These are phyloP conservation scores for Dermatemys mawii DNA, from an alignment of 2,113 vertebrate genomes.

Conservation along the genomic window DNA sequence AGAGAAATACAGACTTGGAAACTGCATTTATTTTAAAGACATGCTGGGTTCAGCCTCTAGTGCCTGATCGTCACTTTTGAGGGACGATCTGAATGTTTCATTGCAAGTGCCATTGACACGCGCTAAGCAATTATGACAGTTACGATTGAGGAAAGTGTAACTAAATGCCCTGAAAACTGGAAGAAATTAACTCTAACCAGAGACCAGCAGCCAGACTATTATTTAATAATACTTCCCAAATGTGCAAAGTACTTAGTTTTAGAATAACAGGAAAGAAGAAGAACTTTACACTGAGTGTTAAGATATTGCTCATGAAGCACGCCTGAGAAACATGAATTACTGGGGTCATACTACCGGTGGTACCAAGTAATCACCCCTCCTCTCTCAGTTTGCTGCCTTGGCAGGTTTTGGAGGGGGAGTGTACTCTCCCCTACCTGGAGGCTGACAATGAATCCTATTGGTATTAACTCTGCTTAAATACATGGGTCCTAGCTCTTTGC, in stretches of 20 bases:
- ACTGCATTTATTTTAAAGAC: background rate
- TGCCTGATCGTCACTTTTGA: background rate
- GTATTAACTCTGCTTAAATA: background rate
- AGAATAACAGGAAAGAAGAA: constrained; percentile 62
- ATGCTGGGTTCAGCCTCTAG: background rate
- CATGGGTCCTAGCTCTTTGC: fast-evolving
- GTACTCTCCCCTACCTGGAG: background rate
- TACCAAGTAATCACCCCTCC: fast-evolving
- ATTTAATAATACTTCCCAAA: constrained; percentile 69
- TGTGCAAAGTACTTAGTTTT: constrained; percentile 64
- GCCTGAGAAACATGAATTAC: fast-evolving
- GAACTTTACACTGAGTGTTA: background rate
- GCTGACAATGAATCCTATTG: fast-evolving
- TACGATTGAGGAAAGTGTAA: constrained; percentile 48
- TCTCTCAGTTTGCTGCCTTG: background rate
- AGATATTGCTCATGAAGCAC: background rate
- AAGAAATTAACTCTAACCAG: constrained; percentile 61
- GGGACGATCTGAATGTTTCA: background rate
- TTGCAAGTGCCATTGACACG: constrained; percentile 3
- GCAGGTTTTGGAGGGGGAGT: background rate
- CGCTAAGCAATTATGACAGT: constrained; percentile 30
- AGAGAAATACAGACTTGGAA: background rate
- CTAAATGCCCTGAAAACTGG: constrained; percentile 55
- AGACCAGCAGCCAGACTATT: constrained; percentile 38
- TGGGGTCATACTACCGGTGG: fast-evolving